Base-by-base conservation (phyloP, 2,797 vertebrate genomes). In the Emydoidea blandingii region DNA sequence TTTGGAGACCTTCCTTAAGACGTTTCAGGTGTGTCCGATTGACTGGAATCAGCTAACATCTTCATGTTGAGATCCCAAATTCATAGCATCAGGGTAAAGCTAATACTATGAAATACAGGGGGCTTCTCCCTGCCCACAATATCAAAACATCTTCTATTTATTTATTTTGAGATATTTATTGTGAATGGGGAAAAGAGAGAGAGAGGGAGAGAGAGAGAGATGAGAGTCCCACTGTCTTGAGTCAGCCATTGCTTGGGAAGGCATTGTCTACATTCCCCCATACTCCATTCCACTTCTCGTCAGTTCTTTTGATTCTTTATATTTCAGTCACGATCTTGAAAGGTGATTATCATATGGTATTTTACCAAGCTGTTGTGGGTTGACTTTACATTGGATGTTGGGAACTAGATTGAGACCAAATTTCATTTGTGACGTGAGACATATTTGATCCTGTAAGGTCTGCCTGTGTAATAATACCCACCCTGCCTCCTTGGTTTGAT, bases 1-100 rank as follows among this genome's bases (percentile, higher is more conserved):
- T 59, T 25, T 78, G 85, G 56, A 91, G 86, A 87, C 52, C 85
- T 87, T 92, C 95, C 85, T 21, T 81, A 93, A 96, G 72, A 62
- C 86, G 92, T 89, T 95, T 94, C 86, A 81, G 14, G 27, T 44
- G 89, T 74, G 29, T 49, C 15, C 53, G 59, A 89, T 89, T 92
- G 11, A 18, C 68, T 47, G 57, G 74, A 93, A 91, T 92, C 83
- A 94, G 57, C 53, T 54, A 91, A 79, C 47, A 31, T 44, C 23
- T 79, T 91, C 50, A 37, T 0, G 4, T 5, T 84, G 41, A 74
- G 16, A 91, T 84, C 88, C 41, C 8, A 90, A 88, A 79, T 10
- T 79, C 78, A 4, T 50, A 41, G 53, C 59, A 93, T 72, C 86
- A 81, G 90, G 49, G 86, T 86, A 34, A 21, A 1, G 49, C n/a